These are phyloP conservation scores for Drosophila austrosaltans DNA, from an alignment of 2,888 invertebrate species.

Conservation along the genomic window DNA sequence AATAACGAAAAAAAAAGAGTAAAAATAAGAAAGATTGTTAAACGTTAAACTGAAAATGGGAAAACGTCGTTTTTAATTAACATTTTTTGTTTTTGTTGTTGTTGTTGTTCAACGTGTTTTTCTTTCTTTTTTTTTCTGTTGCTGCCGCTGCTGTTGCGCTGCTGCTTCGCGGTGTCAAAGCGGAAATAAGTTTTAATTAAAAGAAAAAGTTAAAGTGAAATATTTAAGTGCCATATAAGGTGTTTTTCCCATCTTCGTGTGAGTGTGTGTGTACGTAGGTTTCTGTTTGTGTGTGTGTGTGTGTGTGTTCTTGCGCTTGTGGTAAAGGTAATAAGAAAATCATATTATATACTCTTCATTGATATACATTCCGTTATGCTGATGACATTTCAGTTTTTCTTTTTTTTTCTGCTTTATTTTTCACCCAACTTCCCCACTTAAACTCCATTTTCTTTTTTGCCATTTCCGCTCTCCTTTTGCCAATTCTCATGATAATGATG, in stretches of 20 bases:
- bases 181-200: slow-evolving; percentile 63
- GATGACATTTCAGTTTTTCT: slow-evolving; percentile 14
- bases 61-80: slow-evolving; percentile 42
- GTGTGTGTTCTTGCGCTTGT: background rate
- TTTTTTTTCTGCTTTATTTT: background rate
- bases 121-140: slow-evolving; percentile 21
- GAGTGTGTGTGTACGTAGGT: background rate
- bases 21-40: slow-evolving; percentile 14
- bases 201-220: slow-evolving; percentile 43
- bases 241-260: slow-evolving; percentile 7
- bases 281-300: background rate
- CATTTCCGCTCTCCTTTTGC: slow-evolving; percentile 1
- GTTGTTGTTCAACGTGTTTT: slow-evolving; percentile 24
- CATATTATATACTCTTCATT: slow-evolving; percentile 2
- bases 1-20: background rate
- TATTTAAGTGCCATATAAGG: slow-evolving; percentile 21
- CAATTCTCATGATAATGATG: slow-evolving; percentile 17
- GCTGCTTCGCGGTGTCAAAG: slow-evolving; percentile 22
- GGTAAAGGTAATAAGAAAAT: slow-evolving; percentile 11
- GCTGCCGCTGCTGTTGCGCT: background rate
- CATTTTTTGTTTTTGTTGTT: slow-evolving; percentile 6
- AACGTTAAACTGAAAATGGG: slow-evolving; percentile 23
- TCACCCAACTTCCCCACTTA: no score
- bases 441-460: slow-evolving; percentile 1
- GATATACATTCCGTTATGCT: slow-evolving; percentile 2